Percentiles rank a stretch among this genome's conserved stretches.
These are phyloP conservation scores for Aphelinus certus DNA, from an alignment of 1,140 invertebrate genomes.

Conservation along the genomic window DNA sequence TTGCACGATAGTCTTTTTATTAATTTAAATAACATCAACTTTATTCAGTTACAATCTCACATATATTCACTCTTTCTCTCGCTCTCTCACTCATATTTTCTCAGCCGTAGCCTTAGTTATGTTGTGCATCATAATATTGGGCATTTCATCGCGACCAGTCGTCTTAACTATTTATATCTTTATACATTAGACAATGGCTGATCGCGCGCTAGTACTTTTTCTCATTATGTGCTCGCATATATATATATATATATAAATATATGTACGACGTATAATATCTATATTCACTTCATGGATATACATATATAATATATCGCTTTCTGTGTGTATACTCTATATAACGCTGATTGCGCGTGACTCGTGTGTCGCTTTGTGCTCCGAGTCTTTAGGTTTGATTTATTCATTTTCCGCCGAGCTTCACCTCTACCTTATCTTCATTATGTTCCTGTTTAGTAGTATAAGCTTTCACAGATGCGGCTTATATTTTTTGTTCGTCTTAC, in stretches of 20 bases:
- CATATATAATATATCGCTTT: conserved; percentile 28
- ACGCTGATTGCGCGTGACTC: conserved; percentile 33
- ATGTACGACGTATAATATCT: conserved; percentile 28
- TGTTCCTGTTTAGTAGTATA: not conserved
- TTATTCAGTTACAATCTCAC: conserved; percentile 61
- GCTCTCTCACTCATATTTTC: not conserved
- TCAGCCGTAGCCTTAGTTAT: conserved; percentile 46
- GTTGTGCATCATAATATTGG: conserved; percentile 57
- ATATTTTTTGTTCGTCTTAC: too few species aligned
- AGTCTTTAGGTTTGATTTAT: not conserved
- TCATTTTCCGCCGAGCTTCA: conserved; percentile 13
- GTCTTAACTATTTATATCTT: conserved; percentile 17
- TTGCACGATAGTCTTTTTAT: conserved; percentile 46
- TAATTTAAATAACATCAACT: conserved; percentile 66
- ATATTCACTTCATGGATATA: conserved; percentile 32
- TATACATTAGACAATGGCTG: conserved; percentile 14
- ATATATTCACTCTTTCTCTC: conserved; percentile 44
- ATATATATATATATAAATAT: not conserved
- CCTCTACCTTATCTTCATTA: not conserved
- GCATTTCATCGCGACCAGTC: conserved; percentile 32
- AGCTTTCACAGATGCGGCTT: conserved; percentile 1
- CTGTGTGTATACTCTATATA: conserved; percentile 15
- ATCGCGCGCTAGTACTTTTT: conserved; percentile 14
- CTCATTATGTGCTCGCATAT: conserved; percentile 23
- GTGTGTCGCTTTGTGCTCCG: conserved; percentile 33